Percentiles rank a stretch among this genome's conserved stretches.
Evolutionary conservation across 2,113 vertebrate species (phyloP).

Genomic region (Catharus minimus): DNA sequence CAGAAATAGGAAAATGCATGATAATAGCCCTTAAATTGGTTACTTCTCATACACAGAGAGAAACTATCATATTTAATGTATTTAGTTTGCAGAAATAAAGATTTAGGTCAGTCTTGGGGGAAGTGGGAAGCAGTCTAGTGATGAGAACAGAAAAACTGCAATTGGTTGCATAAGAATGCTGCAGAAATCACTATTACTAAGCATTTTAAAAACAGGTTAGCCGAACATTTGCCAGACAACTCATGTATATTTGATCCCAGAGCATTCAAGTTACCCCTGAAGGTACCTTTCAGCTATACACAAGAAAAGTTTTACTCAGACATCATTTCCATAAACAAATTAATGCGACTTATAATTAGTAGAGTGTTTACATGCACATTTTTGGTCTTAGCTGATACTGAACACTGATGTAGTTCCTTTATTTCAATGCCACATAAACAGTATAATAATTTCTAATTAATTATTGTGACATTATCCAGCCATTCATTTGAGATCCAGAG

Average conservation of each 20-base stretch:
- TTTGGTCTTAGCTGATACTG: not conserved
- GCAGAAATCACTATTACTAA: not conserved
- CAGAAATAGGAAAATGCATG: not conserved
- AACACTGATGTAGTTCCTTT: not conserved
- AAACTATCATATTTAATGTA: not conserved
- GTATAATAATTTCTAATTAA: not conserved
- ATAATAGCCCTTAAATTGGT: not conserved
- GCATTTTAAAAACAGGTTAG: not conserved
- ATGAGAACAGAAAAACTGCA: not conserved
- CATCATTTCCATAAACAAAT: not conserved
- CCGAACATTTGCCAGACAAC: not conserved
- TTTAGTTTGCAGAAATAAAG: not conserved
- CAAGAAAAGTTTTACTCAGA: not conserved
- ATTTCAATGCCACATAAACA: not conserved
- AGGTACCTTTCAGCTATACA: not conserved
- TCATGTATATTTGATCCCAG: not conserved
- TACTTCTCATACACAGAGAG: not conserved
- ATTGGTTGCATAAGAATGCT: not conserved
- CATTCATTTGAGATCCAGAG: not conserved
- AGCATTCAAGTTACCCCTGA: not conserved
- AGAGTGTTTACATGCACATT: not conserved
- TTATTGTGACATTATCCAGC: not conserved
- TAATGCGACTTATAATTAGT: not conserved
- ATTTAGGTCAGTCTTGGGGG: not conserved
- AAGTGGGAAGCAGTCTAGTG: not conserved